Base-by-base conservation (phyloP, 2,888 invertebrate genomes). In the Rotaria macrura region DNA sequence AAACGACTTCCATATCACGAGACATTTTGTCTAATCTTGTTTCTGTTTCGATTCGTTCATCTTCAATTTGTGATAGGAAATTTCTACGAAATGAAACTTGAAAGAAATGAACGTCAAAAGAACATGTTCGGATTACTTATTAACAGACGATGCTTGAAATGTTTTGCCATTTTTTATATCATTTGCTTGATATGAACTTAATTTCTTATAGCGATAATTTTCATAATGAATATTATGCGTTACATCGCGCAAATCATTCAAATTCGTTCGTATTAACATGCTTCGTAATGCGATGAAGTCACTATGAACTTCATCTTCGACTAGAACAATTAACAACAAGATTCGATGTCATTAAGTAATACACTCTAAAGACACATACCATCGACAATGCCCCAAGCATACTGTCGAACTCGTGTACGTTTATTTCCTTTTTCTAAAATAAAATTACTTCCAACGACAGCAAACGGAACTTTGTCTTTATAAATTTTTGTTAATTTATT, bases 181-280 rank as follows among this genome's bases (percentile, higher is more conserved):
- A 65, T 65, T 65, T 34, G 5, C 34, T 34, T 65, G 25, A 34
- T 34, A 65, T 29, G 65, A 34, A 38, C 85, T 84, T 57, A 97
- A 92, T 89, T 96, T 97, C 89, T 95, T 94, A 92, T 96, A 97
- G 88, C 98, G 93, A 92, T 95, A 99, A 92, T 99, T 99, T 92
- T 99, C 99, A 90, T 99, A 99, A 91, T 99, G 98, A n/a, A 99
- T 97, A 90, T 96, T 96, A 91, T 97, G 96, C 87, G 99, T 99
- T 29, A 98, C 97, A 91, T 98, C 98, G 91, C 97, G 97, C 88
- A 98, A 92, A 91, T 98, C 97, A 91, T 97, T 96, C 89, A 98
- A 93, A 92, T 98, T 96, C 85, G 97, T 97, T 89, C 97, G 93
- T 17, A 92, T 92, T 87, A 99, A 94, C 96, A 99, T 97, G 91